Conservation (phyloP, 1,140 invertebrate genomes). For the Thaumetopoea pityocampa region DNA sequence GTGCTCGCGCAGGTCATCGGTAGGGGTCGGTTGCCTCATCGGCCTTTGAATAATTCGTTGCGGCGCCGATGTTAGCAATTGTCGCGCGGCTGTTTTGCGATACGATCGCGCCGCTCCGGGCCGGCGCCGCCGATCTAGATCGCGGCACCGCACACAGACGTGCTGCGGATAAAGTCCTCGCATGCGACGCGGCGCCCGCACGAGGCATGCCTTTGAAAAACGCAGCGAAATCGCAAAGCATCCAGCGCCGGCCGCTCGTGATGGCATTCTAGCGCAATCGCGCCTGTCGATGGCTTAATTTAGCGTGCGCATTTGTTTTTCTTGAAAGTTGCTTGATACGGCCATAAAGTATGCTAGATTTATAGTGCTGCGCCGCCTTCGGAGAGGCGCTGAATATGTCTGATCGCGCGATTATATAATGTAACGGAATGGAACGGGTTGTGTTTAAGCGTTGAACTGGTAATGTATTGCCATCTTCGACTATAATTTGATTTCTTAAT, state of each 20-base stretch:
- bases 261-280: conserved; percentile 48
- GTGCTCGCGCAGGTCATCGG: background rate
- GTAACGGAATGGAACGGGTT: too few species aligned
- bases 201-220: conserved; percentile 56
- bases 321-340: conserved; percentile 6
- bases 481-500: too few species aligned
- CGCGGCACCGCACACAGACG: conserved; percentile 51
- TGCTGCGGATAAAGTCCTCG: conserved; percentile 64
- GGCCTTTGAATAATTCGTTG: conserved; percentile 55
- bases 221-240: conserved; percentile 24
- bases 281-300: conserved; percentile 19
- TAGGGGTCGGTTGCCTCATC: conserved; percentile 14
- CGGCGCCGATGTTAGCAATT: conserved; percentile 54
- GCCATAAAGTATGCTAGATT: conserved; percentile 16
- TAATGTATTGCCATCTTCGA: too few species aligned
- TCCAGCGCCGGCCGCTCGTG: conserved; percentile 35
- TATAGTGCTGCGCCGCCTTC: conserved; percentile 1
- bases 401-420: conserved; percentile 9
- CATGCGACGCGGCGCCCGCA: conserved; percentile 46
- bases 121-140: conserved; percentile 64
- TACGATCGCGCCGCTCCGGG: conserved; percentile 53
- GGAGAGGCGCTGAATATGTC: background rate
- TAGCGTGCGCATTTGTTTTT: conserved; percentile 16
- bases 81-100: conserved; percentile 57
- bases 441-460: too few species aligned